A percentile compares a stretch with the other conserved stretches of the same genome.
Evolutionary conservation across 2,113 vertebrate species (phyloP).

Genomic region (Odocoileus virginianus): DNA sequence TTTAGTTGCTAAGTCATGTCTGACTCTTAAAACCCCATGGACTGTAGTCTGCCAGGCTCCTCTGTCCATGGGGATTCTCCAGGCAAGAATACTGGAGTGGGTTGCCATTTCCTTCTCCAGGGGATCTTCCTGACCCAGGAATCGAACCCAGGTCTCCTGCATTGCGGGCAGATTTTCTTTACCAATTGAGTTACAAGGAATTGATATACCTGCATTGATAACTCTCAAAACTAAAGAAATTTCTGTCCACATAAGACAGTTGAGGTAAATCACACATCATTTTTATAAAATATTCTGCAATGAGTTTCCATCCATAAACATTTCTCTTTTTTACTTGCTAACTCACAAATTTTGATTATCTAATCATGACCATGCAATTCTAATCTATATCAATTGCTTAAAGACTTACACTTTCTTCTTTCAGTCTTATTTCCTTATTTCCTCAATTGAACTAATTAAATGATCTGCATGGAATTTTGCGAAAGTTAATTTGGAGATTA

Average conservation of each 20-base stretch:
- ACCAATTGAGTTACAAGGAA: neutral
- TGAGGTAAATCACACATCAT: neutral
- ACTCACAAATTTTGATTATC: constrained; percentile 17
- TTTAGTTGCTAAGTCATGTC: neutral
- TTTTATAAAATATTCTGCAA: neutral
- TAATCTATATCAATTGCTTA: neutral
- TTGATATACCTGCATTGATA: neutral
- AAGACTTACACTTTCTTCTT: constrained; percentile 58
- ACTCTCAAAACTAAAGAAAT: neutral
- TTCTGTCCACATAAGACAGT: neutral
- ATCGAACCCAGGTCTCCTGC: neutral
- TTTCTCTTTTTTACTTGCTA: constrained; percentile 12
- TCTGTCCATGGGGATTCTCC: neutral
- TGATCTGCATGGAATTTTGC: constrained; percentile 25
- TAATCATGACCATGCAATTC: neutral
- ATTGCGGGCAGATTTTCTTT: neutral
- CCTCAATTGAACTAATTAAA: constrained; percentile 68
- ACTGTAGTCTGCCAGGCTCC: neutral
- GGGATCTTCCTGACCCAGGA: neutral
- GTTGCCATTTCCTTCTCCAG: neutral
- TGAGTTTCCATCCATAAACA: neutral
- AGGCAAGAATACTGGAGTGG: neutral
- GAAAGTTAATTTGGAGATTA: neutral
- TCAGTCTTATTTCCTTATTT: constrained; percentile 67
- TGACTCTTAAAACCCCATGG: neutral